Base-by-base conservation (phyloP, 1,140 invertebrate genomes). In the Agrypnia vestita region DNA sequence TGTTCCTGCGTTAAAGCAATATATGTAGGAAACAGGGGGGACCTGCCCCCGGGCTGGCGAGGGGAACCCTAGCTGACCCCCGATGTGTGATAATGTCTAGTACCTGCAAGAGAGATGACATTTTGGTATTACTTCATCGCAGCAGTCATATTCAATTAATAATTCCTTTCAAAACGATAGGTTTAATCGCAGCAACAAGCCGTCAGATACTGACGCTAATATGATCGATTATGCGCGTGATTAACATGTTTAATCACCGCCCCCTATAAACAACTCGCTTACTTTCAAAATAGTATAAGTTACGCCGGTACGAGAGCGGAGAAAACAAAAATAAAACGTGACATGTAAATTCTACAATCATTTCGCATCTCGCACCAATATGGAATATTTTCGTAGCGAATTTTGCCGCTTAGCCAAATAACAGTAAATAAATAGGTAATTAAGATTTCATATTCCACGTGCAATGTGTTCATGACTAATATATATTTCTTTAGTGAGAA, bases 1-100 rank as follows among this genome's bases (percentile, higher is more conserved):
- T 17, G 19, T 64, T 62, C 43, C 44, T 55, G 47, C 17, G 21
- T 46, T 15, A 53, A 74, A 59, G 46, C 12, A 72, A 78, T 78
- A 72, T 72, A 72, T 72, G 64, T 47, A 59, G 76, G 76, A 78
- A 35, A 21, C 35, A 21, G 47, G 47, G 51, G 13, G 67, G 15
- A 12, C 43, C 3, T 35, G 47, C 67, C 67, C 43, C 35, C 15
- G 67, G 13, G 43, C 12, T 19, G 47, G 67, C 67, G 15, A 1
- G 67, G 17, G 13, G 15, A 21, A 47, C n/a, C 47, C 19, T 47
- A 17, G 19, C 61, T 62, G 43, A 35, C 6, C 25, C 25, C 25
- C 25, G 25, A 35, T 1, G 25, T 35, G 25, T 35, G 25, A 35
- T 35, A 35, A n/a, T 35, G 6, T 35, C 25, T 35, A 35, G 25